Base-by-base conservation (phyloP, 2,113 vertebrate species). In the Miniopterus natalensis region DNA sequence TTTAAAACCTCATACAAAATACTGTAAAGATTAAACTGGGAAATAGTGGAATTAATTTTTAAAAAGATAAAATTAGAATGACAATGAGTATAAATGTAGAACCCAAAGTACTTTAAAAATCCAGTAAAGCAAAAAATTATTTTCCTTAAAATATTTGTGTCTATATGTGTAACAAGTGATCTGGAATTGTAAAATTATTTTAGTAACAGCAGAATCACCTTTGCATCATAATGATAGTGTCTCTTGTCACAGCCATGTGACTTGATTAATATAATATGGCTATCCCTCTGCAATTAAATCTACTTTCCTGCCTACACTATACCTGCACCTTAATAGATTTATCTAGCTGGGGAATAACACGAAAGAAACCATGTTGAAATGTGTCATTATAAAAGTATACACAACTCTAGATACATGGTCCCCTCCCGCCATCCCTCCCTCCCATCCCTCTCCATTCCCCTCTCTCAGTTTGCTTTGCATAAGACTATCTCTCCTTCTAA, bases 1-100 rank as follows among this genome's bases (percentile, higher is more conserved):
- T 36, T 36, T 29, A 70, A 85, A 40, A 3, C 15, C 42, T 85
- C 51, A 79, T 42, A 17, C n/a, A 92, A 91, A 93, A 70, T 53
- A 31, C 21, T 68, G 71, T 23, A 36, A 36, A 36, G 36, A 36
- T 21, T 11, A 71, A 86, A 84, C 10, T 36, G 42, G 8, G 8
- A 94, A 95, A 73, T 65, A 78, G 18, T 2, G 66, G 27, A 74
- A 74, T 61, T 71, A 63, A 78, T 85, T 45, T 79, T 53, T 86
- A 79, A 77, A 8, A 81, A 88, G 27, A 87, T 40, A 77, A 81
- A 93, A 53, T 93, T 29, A 88, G 40, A 85, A 25, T 2, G 7
- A 4, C 47, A 73, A 55, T 11, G 20, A 74, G 45, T n/a, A 55
- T 7, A 73, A 88, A 45, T 53, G 25, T 49, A 88, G 13, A 94